A percentile compares a stretch with the other conserved stretches of the same genome.
These are phyloP conservation scores for Triplophysa yarkandensis DNA, from an alignment of 2,797 vertebrate genomes.

Conservation along the genomic window DNA sequence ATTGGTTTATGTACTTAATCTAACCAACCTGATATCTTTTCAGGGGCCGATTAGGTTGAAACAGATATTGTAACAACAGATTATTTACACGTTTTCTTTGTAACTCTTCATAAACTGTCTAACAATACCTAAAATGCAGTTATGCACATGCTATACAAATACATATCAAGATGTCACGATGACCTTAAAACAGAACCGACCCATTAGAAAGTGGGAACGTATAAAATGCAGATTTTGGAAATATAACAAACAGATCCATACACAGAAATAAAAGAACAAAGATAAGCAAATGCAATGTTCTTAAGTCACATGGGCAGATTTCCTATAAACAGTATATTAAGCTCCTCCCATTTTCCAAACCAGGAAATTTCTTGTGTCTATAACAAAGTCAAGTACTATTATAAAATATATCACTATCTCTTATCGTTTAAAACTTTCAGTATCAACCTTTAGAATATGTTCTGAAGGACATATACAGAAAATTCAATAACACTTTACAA, in stretches of 20 bases:
- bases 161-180: too few species aligned
- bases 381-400: neutral
- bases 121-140: too few species aligned
- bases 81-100: neutral
- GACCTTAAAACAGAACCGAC: too few species aligned
- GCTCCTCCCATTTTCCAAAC: conserved; percentile 81
- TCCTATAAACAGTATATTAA: conserved; percentile 66
- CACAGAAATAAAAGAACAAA: neutral
- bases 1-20: too few species aligned
- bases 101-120: neutral
- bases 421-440: conserved; percentile 1
- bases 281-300: neutral
- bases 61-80: neutral
- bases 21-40: neutral
- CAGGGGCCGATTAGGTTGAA: neutral
- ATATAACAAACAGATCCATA: neutral
- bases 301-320: conserved; percentile 52
- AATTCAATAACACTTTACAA: too few species aligned
- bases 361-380: conserved; percentile 82
- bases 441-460: neutral
- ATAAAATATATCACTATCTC: too few species aligned
- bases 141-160: too few species aligned
- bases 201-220: too few species aligned
- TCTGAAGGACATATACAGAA: too few species aligned
- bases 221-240: too few species aligned